Percentiles rank a stretch among this genome's conserved stretches.
These are phyloP conservation scores for Meghimatium bilineatum DNA, from an alignment of 2,888 invertebrate species.

Conservation along the genomic window DNA sequence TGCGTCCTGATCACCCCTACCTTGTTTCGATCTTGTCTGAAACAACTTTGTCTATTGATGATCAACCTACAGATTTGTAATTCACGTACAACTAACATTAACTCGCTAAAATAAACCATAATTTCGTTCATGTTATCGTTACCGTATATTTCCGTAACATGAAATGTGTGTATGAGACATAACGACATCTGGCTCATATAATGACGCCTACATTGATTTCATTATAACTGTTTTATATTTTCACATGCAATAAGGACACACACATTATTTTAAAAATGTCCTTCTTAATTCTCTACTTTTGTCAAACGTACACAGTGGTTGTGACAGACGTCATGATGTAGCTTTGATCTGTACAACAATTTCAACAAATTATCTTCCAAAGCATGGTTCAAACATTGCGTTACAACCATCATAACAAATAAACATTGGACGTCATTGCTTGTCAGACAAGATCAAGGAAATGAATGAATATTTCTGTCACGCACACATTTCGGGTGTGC, in stretches of 20 bases:
- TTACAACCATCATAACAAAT: background rate
- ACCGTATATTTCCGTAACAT: too few species aligned
- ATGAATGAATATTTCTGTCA: background rate
- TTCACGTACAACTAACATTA: too few species aligned
- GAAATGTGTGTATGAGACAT: too few species aligned
- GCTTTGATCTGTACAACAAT: background rate
- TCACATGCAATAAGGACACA: background rate
- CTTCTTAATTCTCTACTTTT: background rate
- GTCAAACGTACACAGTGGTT: background rate
- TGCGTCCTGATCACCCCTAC: too few species aligned
- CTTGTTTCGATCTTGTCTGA: too few species aligned
- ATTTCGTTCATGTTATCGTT: too few species aligned
- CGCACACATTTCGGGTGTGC: background rate
- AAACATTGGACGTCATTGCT: background rate
- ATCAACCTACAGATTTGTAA: too few species aligned
- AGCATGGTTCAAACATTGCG: background rate
- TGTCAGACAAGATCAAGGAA: background rate
- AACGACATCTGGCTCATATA: background rate
- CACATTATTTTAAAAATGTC: background rate
- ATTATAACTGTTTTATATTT: background rate
- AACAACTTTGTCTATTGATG: too few species aligned
- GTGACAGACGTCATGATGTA: background rate
- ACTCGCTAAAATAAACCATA: too few species aligned
- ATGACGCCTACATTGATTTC: background rate
- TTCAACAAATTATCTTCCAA: too few species aligned